phyloP scores from a whole-genome alignment of 2,797 vertebrate genomes.

The Hipposideros larvatus region DNA sequence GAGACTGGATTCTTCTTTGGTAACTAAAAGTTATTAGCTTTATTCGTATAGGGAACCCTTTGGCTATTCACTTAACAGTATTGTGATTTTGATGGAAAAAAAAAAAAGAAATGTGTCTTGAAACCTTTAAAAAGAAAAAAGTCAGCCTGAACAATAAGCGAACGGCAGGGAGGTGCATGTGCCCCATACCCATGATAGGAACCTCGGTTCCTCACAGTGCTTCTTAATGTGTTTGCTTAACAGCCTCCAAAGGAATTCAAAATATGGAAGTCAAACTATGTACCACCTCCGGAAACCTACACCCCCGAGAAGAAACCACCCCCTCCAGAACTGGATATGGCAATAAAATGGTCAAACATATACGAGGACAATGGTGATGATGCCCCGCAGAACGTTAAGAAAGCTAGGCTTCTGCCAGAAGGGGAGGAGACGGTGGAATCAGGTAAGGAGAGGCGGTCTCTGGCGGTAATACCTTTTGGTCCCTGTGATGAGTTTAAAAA shows the following conservation, averaged over 20 bases:
- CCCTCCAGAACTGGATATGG: constrained; percentile 96
- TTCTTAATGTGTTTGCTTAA: constrained; percentile 77
- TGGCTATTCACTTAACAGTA: constrained; percentile 70
- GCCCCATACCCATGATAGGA: neutral
- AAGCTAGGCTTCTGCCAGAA: constrained; percentile 90
- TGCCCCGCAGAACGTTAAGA: constrained; percentile 90
- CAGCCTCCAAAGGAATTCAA: constrained; percentile 95
- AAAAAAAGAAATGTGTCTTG: constrained; percentile 60
- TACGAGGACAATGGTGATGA: constrained; percentile 98
- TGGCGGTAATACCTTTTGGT: neutral
- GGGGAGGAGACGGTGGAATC: constrained; percentile 89
- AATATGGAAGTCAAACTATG: constrained; percentile 94
- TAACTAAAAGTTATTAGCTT: constrained; percentile 85
- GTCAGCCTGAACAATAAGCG: constrained; percentile 31
- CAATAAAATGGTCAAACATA: constrained; percentile 98
- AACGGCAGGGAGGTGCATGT: constrained; percentile 75
- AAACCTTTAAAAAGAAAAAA: constrained; percentile 53
- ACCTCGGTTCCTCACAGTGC: constrained; percentile 71
- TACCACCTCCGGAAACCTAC: constrained; percentile 95
- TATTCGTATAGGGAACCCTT: constrained; percentile 78
- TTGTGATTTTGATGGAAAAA: constrained; percentile 72
- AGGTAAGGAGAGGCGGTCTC: constrained; percentile 84
- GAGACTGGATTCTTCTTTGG: constrained; percentile 81
- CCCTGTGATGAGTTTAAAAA: neutral
- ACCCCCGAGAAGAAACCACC: constrained; percentile 92